A percentile compares a stretch with the other conserved stretches of the same genome.
Conservation (phyloP, 1,140 invertebrate genomes). For the Lethrus apterus region DNA sequence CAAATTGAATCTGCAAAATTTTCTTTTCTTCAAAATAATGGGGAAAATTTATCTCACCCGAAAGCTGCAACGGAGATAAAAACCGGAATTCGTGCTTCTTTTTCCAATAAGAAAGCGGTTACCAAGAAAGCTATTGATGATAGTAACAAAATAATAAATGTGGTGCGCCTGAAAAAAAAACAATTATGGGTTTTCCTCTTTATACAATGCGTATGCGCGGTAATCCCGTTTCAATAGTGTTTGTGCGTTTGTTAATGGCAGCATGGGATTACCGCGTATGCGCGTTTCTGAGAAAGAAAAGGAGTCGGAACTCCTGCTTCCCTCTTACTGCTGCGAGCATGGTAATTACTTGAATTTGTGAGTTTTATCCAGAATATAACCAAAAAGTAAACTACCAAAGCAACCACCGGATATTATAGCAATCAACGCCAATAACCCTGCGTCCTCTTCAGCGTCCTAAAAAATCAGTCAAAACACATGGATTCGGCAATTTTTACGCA, state of each 20-base stretch:
- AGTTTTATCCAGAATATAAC: conserved; percentile 31
- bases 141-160: conserved; percentile 3
- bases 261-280: too few relatives aligned
- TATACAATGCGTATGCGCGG: too few relatives aligned
- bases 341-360: conserved; percentile 32
- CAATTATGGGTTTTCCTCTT: too few relatives aligned
- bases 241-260: too few relatives aligned
- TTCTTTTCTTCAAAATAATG: background rate
- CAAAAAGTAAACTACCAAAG: conserved; percentile 31
- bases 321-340: too few relatives aligned
- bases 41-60: conserved; percentile 19
- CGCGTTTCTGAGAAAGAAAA: too few relatives aligned
- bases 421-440: conserved; percentile 25
- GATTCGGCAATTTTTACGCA: background rate
- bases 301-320: too few relatives aligned
- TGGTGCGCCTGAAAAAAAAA: conserved; percentile 4
- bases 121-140: conserved; percentile 3
- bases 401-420: conserved; percentile 28
- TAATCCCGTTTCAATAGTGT: too few relatives aligned
- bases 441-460: conserved; percentile 24
- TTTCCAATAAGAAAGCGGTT: conserved; percentile 3
- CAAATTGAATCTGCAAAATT: conserved; percentile 29
- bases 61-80: conserved; percentile 21
- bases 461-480: conserved; percentile 10
- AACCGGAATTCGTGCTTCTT: background rate